A percentile compares a stretch with the other conserved stretches of the same genome.
Evolutionary conservation across 2,797 vertebrate genomes (phyloP).

Genomic region (Momotus momota): DNA sequence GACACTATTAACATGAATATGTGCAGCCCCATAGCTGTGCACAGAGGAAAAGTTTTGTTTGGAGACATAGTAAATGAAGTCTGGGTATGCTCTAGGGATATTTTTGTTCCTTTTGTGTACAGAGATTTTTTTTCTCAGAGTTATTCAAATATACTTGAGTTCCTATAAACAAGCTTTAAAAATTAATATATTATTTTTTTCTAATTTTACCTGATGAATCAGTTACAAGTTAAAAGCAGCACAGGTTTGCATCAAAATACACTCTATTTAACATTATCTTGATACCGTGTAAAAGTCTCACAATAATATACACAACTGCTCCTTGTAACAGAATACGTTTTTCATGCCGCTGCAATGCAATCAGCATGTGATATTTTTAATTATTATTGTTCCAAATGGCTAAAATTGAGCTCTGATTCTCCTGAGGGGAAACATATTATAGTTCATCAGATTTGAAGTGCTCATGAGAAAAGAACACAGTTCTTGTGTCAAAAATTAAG

Average conservation of each 20-base stretch:
- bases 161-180: neutral
- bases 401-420: neutral
- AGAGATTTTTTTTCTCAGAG: neutral
- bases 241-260: neutral
- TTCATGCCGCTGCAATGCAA: neutral
- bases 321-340: neutral
- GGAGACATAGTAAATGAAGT: neutral
- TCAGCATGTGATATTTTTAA: neutral
- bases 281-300: neutral
- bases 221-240: neutral
- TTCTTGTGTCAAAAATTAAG: neutral
- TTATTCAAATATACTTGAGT: neutral
- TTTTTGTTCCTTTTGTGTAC: neutral
- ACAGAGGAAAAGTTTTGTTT: neutral
- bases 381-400: neutral
- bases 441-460: neutral
- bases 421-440: neutral
- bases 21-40: neutral
- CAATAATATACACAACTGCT: neutral
- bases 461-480: neutral
- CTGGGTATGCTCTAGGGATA: neutral
- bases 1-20: slow-evolving; percentile 1
- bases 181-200: neutral
- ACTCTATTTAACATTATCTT: neutral
- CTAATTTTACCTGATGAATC: neutral